These are phyloP conservation scores for Crioceris asparagi DNA, from an alignment of 2,888 invertebrate species.

Conservation along the genomic window DNA sequence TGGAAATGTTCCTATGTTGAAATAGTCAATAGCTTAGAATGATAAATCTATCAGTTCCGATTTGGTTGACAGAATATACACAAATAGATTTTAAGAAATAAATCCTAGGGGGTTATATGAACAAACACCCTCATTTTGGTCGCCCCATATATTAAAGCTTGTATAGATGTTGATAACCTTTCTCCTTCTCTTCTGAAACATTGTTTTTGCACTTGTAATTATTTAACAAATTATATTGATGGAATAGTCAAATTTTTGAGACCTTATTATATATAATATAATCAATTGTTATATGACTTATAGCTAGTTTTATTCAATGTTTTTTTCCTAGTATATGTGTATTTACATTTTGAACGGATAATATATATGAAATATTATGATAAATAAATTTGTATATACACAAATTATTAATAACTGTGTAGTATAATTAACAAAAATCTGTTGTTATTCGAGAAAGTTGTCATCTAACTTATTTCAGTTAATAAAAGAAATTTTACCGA, in stretches of 20 bases:
- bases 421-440: conserved; percentile 35
- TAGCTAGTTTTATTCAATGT: conserved; percentile 39
- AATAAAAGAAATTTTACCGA: conserved; percentile 40
- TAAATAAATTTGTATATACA: conserved; percentile 34
- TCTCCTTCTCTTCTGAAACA: conserved; percentile 22
- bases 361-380: conserved; percentile 18
- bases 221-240: conserved; percentile 20
- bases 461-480: conserved; percentile 42
- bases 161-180: conserved; percentile 32
- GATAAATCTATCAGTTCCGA: too few relatives aligned
- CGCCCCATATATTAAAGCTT: conserved; percentile 22
- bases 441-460: conserved; percentile 40
- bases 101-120: conserved; percentile 22
- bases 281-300: conserved; percentile 37
- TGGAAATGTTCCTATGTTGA: too few relatives aligned
- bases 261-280: conserved; percentile 30
- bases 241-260: conserved; percentile 32
- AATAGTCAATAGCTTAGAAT: too few relatives aligned
- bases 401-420: conserved; percentile 37
- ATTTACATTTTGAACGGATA: conserved; percentile 24
- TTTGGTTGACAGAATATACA: conserved; percentile 12
- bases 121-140: conserved; percentile 5
- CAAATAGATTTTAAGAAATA: conserved; percentile 21
- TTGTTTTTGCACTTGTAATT: conserved; percentile 33
- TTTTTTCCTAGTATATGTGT: conserved; percentile 38